Evolutionary conservation across 2,888 invertebrate genomes (phyloP).

Genomic region (Diaphora mendica): DNA sequence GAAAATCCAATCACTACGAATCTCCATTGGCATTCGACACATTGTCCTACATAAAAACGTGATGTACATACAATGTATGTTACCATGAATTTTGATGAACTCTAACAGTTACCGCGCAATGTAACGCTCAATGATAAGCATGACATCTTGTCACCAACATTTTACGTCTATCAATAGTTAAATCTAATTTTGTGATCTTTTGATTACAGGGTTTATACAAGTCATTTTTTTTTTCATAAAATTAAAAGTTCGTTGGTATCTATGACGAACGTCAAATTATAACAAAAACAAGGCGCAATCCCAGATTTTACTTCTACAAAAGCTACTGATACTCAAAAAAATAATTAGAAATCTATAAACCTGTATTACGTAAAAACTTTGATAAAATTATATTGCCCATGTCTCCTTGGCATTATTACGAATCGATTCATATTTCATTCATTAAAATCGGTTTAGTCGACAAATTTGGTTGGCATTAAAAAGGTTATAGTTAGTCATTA

Average conservation of each 20-base stretch:
- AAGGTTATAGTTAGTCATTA: too few species aligned
- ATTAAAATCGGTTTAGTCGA: too few species aligned
- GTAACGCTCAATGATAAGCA: slow-evolving; percentile 42
- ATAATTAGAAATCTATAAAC: too few species aligned
- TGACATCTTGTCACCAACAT: slow-evolving; percentile 47
- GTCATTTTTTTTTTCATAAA: too few species aligned
- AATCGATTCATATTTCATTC: too few species aligned
- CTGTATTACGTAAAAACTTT: too few species aligned
- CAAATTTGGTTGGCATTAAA: too few species aligned
- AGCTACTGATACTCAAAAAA: too few species aligned
- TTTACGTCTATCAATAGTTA: slow-evolving; percentile 41
- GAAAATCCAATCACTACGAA: slow-evolving; percentile 20
- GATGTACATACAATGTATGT: slow-evolving; percentile 39
- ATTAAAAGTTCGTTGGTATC: too few species aligned
- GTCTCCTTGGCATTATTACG: too few species aligned
- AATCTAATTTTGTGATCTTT: slow-evolving; percentile 34
- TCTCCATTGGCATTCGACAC: slow-evolving; percentile 23
- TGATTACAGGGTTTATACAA: slow-evolving; percentile 25
- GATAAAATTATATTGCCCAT: too few species aligned
- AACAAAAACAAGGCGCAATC: background rate
- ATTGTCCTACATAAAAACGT: slow-evolving; percentile 35
- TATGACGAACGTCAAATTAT: too few species aligned
- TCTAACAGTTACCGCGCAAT: slow-evolving; percentile 51
- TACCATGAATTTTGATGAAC: slow-evolving; percentile 66
- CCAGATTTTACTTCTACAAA: background rate